A percentile compares a stretch with the other conserved stretches of the same genome.
Conservation (phyloP, 2,888 invertebrate genomes). For the Pseudococcus viburni region DNA sequence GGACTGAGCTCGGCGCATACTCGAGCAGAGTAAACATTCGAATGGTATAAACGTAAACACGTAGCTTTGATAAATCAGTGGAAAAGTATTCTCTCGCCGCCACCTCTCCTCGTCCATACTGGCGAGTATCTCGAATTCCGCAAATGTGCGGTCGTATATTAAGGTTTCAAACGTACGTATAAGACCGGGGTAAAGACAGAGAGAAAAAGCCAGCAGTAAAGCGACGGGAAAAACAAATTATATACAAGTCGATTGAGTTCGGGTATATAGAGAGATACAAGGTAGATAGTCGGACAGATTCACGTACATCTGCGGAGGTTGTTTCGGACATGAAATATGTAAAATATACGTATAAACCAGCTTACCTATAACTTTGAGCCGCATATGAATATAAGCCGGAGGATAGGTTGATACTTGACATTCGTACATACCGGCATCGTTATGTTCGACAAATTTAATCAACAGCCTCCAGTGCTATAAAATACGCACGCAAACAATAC, state of each 20-base stretch:
- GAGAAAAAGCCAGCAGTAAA: background rate
- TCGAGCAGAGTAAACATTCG: background rate
- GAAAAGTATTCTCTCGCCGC: background rate
- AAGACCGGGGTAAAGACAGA: background rate
- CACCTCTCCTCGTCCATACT: background rate
- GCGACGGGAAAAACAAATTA: background rate
- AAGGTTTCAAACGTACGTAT: background rate
- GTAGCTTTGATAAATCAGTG: constrained; percentile 32
- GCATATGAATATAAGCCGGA: constrained; percentile 72
- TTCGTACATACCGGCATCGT: constrained; percentile 72
- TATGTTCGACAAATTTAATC: constrained; percentile 72
- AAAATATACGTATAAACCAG: constrained; percentile 43
- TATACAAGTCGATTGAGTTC: constrained; percentile 14
- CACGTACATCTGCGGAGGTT: background rate
- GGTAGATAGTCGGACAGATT: background rate
- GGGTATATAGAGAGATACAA: background rate
- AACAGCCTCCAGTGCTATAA: constrained; percentile 72
- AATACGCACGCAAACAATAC: constrained; percentile 35
- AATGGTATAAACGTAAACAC: background rate
- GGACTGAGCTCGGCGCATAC: background rate
- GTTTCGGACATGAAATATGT: background rate
- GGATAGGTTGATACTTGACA: constrained; percentile 73
- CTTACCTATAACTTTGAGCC: constrained; percentile 72
- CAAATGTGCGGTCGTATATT: constrained; percentile 14
- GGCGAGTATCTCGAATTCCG: background rate